Conservation (phyloP, 2,888 invertebrate genomes). For the Macrosoma leucophasiata region DNA sequence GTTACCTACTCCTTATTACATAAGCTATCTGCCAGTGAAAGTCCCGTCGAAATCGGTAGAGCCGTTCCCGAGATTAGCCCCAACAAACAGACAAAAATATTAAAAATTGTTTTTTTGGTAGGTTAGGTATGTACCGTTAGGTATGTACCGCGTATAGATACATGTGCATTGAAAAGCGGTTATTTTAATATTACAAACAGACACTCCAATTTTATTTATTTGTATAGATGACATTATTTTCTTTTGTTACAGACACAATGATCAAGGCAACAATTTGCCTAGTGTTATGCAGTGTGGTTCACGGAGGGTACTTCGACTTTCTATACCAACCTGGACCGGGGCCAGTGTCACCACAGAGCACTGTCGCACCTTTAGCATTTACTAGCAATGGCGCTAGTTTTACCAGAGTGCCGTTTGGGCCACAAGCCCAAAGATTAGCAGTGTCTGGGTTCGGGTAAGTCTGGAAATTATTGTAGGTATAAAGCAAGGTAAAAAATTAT, state of each 20-base stretch:
- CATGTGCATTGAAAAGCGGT: too few species aligned
- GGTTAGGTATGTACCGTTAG: too few species aligned
- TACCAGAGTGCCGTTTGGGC: constrained; percentile 12
- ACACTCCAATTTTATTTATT: too few species aligned
- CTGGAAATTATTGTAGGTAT: neutral
- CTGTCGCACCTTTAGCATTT: constrained; percentile 5
- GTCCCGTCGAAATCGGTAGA: too few species aligned
- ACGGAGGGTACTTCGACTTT: constrained; percentile 28
- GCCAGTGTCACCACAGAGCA: constrained; percentile 14
- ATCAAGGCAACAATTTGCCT: constrained; percentile 27
- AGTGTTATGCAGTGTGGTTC: constrained; percentile 31
- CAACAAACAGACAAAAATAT: too few species aligned
- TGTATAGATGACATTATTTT: too few species aligned
- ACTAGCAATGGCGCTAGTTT: constrained; percentile 5
- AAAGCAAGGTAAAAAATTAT: constrained; percentile 39
- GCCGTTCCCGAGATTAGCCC: too few species aligned
- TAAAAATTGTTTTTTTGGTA: too few species aligned
- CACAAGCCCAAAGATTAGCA: constrained; percentile 41
- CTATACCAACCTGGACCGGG: constrained; percentile 26
- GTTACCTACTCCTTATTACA: too few species aligned
- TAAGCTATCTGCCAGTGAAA: too few species aligned
- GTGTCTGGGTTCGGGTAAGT: constrained; percentile 39
- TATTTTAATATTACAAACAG: too few species aligned
- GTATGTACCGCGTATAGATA: too few species aligned
- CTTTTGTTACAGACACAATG: constrained; percentile 43